Evolutionary conservation across 2,797 vertebrate genomes (phyloP).

Genomic region (Sphenopsis melanotis): DNA sequence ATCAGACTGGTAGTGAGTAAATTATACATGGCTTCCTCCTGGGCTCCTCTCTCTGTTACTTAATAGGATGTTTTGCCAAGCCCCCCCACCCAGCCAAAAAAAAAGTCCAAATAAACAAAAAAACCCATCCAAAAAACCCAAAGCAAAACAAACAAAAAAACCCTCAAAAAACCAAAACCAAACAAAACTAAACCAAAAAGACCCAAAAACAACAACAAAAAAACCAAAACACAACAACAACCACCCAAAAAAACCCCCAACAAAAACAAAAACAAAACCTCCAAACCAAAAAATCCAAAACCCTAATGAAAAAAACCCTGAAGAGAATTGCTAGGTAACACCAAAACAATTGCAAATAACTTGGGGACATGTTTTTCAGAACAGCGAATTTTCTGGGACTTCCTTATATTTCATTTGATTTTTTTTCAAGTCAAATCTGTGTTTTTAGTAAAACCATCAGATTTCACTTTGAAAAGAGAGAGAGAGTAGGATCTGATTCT

Average conservation of each 20-base stretch:
- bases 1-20: not conserved
- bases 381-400: not conserved
- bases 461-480: not conserved
- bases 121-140: not conserved
- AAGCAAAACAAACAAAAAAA: too few species aligned
- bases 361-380: accelerated
- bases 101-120: not conserved
- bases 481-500: not conserved
- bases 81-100: accelerated
- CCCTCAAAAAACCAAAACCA: not conserved
- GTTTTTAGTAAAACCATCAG: not conserved
- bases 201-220: not conserved
- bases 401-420: not conserved
- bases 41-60: not conserved
- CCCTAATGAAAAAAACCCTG: not conserved
- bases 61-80: not conserved
- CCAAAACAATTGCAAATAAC: not conserved
- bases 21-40: not conserved
- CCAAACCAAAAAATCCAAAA: not conserved
- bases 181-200: not conserved
- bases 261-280: not conserved
- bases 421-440: not conserved
- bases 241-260: not conserved
- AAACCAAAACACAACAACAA: too few species aligned
- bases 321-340: not conserved